Percentiles rank a stretch among this genome's conserved stretches.
Evolutionary conservation across 2,797 vertebrate genomes (phyloP).

Genomic region (Sebastes trivittatus): DNA sequence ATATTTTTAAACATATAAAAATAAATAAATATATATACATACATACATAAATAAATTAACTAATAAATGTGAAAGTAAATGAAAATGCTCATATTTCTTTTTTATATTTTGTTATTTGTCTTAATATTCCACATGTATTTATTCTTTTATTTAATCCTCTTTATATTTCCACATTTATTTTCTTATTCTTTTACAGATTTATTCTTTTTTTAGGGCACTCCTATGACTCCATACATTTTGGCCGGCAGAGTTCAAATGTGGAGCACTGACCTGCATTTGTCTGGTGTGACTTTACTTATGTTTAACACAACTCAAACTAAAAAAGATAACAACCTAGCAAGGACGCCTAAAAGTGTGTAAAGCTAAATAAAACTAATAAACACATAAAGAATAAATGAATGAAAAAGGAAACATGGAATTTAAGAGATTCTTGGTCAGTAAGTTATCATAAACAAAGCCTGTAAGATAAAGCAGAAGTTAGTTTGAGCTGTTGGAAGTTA

Average conservation of each 20-base stretch:
- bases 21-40: too few relatives aligned
- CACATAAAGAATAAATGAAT: background rate
- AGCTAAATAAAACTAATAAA: background rate
- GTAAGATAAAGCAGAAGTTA: background rate
- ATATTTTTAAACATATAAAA: too few relatives aligned
- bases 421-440: background rate
- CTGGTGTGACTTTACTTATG: background rate
- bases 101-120: too few relatives aligned
- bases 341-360: background rate
- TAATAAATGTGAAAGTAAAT: too few relatives aligned
- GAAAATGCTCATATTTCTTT: too few relatives aligned
- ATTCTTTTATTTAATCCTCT: too few relatives aligned
- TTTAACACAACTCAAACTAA: background rate
- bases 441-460: background rate
- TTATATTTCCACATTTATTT: too few relatives aligned
- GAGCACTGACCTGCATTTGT: background rate
- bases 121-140: too few relatives aligned
- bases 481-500: constrained; percentile 2
- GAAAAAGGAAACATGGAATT: background rate
- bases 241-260: background rate
- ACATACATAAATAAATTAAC: too few relatives aligned
- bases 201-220: too few relatives aligned
- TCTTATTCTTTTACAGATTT: too few relatives aligned
- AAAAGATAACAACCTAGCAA: background rate
- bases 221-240: too few relatives aligned